Evolutionary conservation across 2,888 invertebrate species (phyloP).

Genomic region (Rhodophaea formosa): DNA sequence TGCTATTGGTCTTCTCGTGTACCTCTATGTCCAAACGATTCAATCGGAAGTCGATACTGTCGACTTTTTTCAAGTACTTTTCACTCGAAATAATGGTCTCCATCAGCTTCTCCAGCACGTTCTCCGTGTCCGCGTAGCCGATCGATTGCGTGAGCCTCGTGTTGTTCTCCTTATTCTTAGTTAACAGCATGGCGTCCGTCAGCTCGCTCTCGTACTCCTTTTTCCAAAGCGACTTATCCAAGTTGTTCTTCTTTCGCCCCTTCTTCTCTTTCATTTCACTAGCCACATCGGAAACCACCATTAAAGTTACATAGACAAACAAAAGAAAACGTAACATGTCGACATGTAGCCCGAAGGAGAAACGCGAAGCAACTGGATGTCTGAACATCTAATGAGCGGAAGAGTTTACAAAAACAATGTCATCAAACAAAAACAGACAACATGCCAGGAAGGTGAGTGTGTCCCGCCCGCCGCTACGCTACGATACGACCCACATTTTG

Average conservation of each 20-base stretch:
- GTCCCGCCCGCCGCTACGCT: neutral
- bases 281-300: conserved; percentile 37
- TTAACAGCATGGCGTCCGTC: conserved; percentile 57
- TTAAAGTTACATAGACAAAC: conserved; percentile 35
- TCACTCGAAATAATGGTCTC: conserved; percentile 68
- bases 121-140: conserved; percentile 51
- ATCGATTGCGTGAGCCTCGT: conserved; percentile 50
- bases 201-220: conserved; percentile 70
- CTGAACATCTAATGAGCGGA: conserved; percentile 20
- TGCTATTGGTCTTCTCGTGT: conserved; percentile 67
- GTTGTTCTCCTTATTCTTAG: conserved; percentile 48
- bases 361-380: conserved; percentile 43
- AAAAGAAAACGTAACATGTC: conserved; percentile 45
- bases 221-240: conserved; percentile 63
- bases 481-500: neutral
- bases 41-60: conserved; percentile 66
- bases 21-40: conserved; percentile 71
- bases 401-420: conserved; percentile 50
- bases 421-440: conserved; percentile 51
- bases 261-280: conserved; percentile 43
- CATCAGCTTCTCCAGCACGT: conserved; percentile 64
- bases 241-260: conserved; percentile 44
- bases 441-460: conserved; percentile 6
- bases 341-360: conserved; percentile 41
- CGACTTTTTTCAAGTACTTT: conserved; percentile 72